A percentile compares a stretch with the other conserved stretches of the same genome.
Evolutionary conservation across 2,888 invertebrate genomes (phyloP).

Genomic region (Drosophila vallismaia): DNA sequence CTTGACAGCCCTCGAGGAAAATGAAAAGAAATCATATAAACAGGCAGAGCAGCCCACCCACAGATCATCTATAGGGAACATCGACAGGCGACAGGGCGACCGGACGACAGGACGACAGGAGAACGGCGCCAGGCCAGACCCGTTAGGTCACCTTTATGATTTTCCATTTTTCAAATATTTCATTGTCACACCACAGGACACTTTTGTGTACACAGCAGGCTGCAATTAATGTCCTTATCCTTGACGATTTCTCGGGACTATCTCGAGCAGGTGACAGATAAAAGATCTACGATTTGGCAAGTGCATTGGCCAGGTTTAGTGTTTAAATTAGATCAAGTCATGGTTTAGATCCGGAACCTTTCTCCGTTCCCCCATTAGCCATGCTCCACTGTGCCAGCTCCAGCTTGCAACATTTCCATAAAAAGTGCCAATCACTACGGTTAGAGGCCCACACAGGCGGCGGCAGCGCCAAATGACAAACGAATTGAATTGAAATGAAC

Average conservation of each 20-base stretch:
- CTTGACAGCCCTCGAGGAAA: conserved; percentile 57
- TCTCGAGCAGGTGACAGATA: conserved; percentile 55
- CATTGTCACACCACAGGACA: conserved; percentile 67
- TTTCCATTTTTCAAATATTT: conserved; percentile 54
- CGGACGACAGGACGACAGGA: conserved; percentile 6
- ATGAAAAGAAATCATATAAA: background rate
- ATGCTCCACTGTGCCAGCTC: conserved; percentile 21
- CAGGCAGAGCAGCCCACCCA: conserved; percentile 28
- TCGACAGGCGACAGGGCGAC: background rate
- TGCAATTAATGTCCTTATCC: conserved; percentile 56
- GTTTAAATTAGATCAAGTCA: conserved; percentile 1
- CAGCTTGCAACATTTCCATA: conserved; percentile 68
- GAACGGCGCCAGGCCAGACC: conserved; percentile 61
- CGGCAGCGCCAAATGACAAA: conserved; percentile 70
- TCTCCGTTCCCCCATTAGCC: background rate
- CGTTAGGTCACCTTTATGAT: conserved; percentile 54
- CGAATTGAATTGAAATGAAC: conserved; percentile 80
- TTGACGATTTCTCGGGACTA: conserved; percentile 41
- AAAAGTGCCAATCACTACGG: conserved; percentile 74
- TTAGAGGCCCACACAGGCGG: conserved; percentile 68
- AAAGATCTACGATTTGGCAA: conserved; percentile 17
- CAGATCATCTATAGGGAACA: background rate
- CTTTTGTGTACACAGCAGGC: conserved; percentile 26
- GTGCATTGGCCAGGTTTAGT: conserved; percentile 7
- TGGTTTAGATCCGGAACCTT: background rate